Conservation (phyloP, 2,113 vertebrate genomes). For the Myrmecobius fasciatus region DNA sequence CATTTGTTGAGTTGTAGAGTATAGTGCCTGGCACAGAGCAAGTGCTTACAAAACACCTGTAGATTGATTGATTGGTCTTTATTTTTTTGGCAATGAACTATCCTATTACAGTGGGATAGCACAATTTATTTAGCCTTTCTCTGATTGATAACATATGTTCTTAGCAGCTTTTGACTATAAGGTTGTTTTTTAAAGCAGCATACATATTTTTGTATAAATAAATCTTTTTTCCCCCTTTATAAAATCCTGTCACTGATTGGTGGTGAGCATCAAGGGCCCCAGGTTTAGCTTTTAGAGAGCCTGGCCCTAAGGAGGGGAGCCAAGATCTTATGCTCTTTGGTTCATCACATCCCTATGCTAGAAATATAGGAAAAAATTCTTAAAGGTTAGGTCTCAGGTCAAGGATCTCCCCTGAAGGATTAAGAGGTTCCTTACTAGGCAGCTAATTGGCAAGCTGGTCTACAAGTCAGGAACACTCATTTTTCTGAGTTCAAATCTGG, state of each 20-base stretch:
- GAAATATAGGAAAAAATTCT: background rate
- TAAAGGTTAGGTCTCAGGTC: background rate
- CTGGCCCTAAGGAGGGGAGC: background rate
- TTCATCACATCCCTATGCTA: background rate
- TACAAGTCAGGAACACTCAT: background rate
- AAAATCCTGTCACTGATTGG: background rate
- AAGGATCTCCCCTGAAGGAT: background rate
- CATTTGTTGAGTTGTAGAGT: background rate
- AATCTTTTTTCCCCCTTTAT: background rate
- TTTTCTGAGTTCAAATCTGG: background rate
- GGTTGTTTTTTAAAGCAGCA: background rate
- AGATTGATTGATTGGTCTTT: background rate
- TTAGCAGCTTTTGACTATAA: background rate
- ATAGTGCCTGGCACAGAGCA: background rate
- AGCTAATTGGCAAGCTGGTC: background rate
- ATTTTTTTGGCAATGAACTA: background rate
- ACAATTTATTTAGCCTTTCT: background rate
- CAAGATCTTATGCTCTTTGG: background rate
- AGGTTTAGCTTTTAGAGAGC: background rate
- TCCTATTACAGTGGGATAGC: background rate
- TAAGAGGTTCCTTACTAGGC: background rate
- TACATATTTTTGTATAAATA: background rate
- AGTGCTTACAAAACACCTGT: background rate
- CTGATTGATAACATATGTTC: background rate
- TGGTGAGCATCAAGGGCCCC: background rate